Evolutionary conservation across 2,113 vertebrate genomes (phyloP), one percentile per base, ranked within the genome.

Genomic region (Cochlearius cochlearius): DNA sequence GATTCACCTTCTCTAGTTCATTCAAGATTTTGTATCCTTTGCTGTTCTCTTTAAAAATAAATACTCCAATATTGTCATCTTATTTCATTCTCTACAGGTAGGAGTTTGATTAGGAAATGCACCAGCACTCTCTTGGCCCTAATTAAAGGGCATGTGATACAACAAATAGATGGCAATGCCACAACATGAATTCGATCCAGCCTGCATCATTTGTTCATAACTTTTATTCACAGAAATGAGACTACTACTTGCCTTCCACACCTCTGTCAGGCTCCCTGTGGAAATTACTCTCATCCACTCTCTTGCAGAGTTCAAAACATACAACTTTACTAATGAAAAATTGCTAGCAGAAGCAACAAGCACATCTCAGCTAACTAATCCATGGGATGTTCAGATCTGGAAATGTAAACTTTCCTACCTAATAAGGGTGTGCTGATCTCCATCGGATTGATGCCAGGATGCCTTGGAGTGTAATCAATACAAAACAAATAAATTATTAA

Each of bases 401-500:
- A 85, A 97, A 94, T 86, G 96, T 90, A 95, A 95, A 94, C 95
- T 97, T 93, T 93, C 92, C 96, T 68, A 77, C 72, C 93, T 92
- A 96, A 93, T 94, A 96, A 96, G 92, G 53, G 97, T 75, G 67
- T 66, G 72, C 88, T 91, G 97, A 96, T 95, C 93, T 63, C 90
- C 79, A 90, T 53, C 88, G 92, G 94, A 96, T 63, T 96, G 92
- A 94, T 93, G 86, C 52, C 90, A 87, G 73, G 73, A 96, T 74
- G 95, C 96, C 94, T 96, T 56, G 27, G 68, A 96, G 94, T 62
- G 43, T 83, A 92, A 96, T 97, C 97, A 91, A 97, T 97, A 97
- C 69, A 80, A 92, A 96, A 87, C 90, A 96, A 96, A 97, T 98
- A 97, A 97, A 98, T 98, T 97, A 97, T 97, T 98, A 97, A 98